Conservation (phyloP, 2,797 vertebrate genomes). For the Crypturellus tataupa region DNA sequence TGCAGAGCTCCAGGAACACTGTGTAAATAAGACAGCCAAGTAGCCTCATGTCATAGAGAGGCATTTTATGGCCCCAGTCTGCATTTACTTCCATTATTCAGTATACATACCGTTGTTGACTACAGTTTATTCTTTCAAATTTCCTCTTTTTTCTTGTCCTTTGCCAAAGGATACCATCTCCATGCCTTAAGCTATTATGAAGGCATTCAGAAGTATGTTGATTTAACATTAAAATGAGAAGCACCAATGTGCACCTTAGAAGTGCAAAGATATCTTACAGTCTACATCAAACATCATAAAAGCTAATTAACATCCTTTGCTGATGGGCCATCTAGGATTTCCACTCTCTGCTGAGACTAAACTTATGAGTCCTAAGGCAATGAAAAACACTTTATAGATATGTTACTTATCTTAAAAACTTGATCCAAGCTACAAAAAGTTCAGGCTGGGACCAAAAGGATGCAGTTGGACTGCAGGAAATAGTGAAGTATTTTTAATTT, state of each 20-base stretch:
- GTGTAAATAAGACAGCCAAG: neutral
- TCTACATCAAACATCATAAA: conserved; percentile 21
- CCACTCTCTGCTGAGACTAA: conserved; percentile 30
- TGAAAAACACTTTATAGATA: conserved; percentile 44
- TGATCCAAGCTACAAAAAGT: neutral
- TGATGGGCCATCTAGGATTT: conserved; percentile 25
- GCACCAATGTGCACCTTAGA: neutral
- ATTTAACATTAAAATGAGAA: neutral
- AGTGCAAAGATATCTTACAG: neutral
- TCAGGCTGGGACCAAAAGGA: neutral
- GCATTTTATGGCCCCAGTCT: neutral
- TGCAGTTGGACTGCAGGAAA: neutral
- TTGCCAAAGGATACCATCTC: neutral
- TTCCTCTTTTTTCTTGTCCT: neutral
- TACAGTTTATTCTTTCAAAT: neutral
- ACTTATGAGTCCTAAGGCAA: neutral
- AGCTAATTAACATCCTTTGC: conserved; percentile 27
- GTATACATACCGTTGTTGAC: neutral
- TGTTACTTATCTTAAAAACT: conserved; percentile 36
- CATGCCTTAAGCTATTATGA: neutral
- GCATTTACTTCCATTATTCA: neutral
- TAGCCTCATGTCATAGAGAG: neutral
- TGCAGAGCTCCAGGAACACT: neutral
- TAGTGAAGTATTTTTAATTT: neutral
- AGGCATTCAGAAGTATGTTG: neutral